Evolutionary conservation across 2,888 invertebrate genomes (phyloP), one percentile per base, ranked within the genome.

Genomic region (Ctenicera cuprea): DNA sequence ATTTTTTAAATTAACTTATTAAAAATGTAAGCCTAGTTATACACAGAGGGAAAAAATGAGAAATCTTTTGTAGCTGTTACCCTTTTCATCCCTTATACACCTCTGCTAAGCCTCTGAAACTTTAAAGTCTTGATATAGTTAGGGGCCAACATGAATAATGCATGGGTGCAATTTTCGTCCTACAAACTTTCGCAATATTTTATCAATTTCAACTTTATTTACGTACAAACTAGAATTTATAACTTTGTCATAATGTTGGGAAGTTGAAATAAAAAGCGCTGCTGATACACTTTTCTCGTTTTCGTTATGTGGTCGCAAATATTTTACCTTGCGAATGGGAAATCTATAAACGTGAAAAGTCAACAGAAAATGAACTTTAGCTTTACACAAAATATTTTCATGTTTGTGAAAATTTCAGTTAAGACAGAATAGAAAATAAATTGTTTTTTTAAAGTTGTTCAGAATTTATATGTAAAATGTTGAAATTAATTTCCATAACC

Each of bases 201-300:
- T 87, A 87, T 87, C 87, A 87, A 87, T 87, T 87, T 87, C 85
- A 86, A 87, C 87, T 87, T 87, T 87, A 87, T 87, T 87, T 87
- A 87, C 87, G 87, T 87, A 87, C 87, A 87, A 87, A 87, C 87
- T 87, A 85, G 85, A 87, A 87, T 87, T 87, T 87, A 87, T 87
- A 87, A 87, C 86, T 84, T 84, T 82, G 85, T 86, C 86, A 85
- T 87, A 86, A 86, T 59, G 66, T 54, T 71, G 68, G 38, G 64
- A 72, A 62, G 57, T 22, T 38, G 69, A 69, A 69, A 69, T 68
- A 68, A 73, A 68, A 73, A 73, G 68, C 73, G 38, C 30, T 65
- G 63, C 63, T 68, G 50, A 61, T 66, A 52, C 62, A 63, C 20
- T 73, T 73, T 62, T 54, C 72, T 57, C 33, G 14, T 68, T 52